Base-by-base conservation (phyloP, 2,888 invertebrate species). In the Elysia crispata region DNA sequence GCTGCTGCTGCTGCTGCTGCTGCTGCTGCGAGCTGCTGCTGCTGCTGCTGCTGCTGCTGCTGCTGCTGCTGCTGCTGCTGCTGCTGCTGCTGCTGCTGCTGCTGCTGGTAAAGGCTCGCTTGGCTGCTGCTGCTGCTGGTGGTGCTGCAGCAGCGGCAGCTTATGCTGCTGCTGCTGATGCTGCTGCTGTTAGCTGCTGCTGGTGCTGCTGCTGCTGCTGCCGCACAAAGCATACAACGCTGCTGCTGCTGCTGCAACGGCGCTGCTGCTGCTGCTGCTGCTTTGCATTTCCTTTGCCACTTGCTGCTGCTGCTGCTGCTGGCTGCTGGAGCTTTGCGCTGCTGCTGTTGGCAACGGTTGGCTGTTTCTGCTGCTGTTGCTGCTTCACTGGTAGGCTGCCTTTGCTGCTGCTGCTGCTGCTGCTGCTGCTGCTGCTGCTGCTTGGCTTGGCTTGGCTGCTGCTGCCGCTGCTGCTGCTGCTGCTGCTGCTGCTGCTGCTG, bases 1-100 rank as follows among this genome's bases (percentile, higher is more conserved):
- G 54, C 54, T 54, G 54, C 54, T 54, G 54, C 54, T 54, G 54
- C 54, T 54, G 54, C 54, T 54, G 54, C 54, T 54, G 54, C 54
- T 54, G 54, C 54, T 54, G 54, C 54, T 54, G n/a, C n/a, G n/a
- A n/a, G n/a, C n/a, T n/a, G n/a, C n/a, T n/a, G n/a, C n/a, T n/a
- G n/a, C n/a, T n/a, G 54, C 54, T 54, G 54, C 54, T 54, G 54
- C 54, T 54, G 54, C 54, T 54, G 54, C 54, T 54, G 54, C 54
- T 54, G 54, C 54, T 54, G 54, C 54, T 54, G 54, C 54, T 54
- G 54, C 54, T 54, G 54, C 54, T 54, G 54, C 54, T 54, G 54
- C 54, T 54, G 54, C 54, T 54, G 54, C 54, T 54, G 54, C 54
- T 54, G 54, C 54, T 54, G 54, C 54, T 54, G 54, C 54, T 54